Base-by-base conservation (phyloP, 2,888 invertebrate genomes). In the Miltochrista miniata region DNA sequence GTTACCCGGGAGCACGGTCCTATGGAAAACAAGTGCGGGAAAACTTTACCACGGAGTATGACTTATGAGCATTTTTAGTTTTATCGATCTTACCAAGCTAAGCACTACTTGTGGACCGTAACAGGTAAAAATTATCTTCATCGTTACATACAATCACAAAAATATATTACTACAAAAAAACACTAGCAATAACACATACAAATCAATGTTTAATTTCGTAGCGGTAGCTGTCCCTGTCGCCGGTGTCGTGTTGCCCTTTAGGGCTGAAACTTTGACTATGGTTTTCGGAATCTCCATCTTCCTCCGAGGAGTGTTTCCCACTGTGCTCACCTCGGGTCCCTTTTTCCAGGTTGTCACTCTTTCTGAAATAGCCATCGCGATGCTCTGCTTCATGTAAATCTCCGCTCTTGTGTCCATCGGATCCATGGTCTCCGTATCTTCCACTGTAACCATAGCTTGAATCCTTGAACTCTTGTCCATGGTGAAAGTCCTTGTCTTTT, bases 401-500 rank as follows among this genome's bases (percentile, higher is more conserved):
- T 59, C 93, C 94, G 67, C 93, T 92, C 59, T 92, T 75, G 73
- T 84, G 86, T 48, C 92, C 87, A 42, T 81, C 86, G 61, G 91
- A 83, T 63, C 88, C 89, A 66, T 93, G 90, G 59, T 93, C 81
- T 54, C 88, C 81, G 58, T 93, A 84, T 66, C 85, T 89, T 56
- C 89, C 84, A 34, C 89, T 93, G 74, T 93, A 91, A 74, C 94
- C 94, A 64, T 93, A 85, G 78, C 92, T 93, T 73, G 93, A 89
- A 52, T 93, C 94, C 60, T 92, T 90, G 64, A 92, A 83, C 76
- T 94, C 92, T 50, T 92, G 91, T 67, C 93, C 93, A 79, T 95
- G 94, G 79, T 94, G 94, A 90, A 95, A 94, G 72, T 93, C 93
- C 66, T 94, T 93, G 73, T 95, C 93, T 82, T 95, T 95, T 76